A percentile compares a stretch with the other conserved stretches of the same genome.
These are phyloP conservation scores for Pseudoatta argentina DNA, from an alignment of 1,140 invertebrate genomes.

Conservation along the genomic window DNA sequence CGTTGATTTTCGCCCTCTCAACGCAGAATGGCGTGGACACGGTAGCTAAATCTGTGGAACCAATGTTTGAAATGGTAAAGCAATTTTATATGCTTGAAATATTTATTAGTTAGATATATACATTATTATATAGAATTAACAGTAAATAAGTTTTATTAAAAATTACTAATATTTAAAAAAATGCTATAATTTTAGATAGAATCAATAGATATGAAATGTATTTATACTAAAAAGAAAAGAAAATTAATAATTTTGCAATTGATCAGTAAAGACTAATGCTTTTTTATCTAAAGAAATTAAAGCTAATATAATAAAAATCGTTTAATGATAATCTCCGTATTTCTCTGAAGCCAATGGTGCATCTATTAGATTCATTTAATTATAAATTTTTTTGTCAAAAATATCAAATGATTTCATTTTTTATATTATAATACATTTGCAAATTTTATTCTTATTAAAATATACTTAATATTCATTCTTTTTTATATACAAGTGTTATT, in stretches of 20 bases:
- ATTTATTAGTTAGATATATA: neutral
- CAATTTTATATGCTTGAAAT: conserved; percentile 4
- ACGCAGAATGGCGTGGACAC: conserved; percentile 47
- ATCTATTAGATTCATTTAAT: too few relatives aligned
- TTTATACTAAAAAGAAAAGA: too few relatives aligned
- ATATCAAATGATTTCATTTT: too few relatives aligned
- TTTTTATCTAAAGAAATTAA: neutral
- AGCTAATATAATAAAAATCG: neutral
- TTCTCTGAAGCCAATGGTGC: too few relatives aligned
- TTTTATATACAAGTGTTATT: too few relatives aligned
- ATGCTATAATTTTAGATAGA: conserved; percentile 8
- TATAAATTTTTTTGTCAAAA: too few relatives aligned
- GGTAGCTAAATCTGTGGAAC: neutral
- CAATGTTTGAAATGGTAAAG: conserved; percentile 54
- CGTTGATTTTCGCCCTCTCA: conserved; percentile 78
- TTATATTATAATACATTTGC: too few relatives aligned
- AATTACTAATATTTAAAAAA: neutral
- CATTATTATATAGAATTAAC: neutral
- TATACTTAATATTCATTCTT: too few relatives aligned
- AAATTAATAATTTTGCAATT: too few relatives aligned
- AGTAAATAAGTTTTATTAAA: neutral
- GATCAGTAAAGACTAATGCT: neutral
- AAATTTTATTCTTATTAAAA: too few relatives aligned
- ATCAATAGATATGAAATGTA: neutral
- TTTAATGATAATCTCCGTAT: too few relatives aligned